Conservation (phyloP, 2,797 vertebrate genomes). For the Darevskia mixta region DNA sequence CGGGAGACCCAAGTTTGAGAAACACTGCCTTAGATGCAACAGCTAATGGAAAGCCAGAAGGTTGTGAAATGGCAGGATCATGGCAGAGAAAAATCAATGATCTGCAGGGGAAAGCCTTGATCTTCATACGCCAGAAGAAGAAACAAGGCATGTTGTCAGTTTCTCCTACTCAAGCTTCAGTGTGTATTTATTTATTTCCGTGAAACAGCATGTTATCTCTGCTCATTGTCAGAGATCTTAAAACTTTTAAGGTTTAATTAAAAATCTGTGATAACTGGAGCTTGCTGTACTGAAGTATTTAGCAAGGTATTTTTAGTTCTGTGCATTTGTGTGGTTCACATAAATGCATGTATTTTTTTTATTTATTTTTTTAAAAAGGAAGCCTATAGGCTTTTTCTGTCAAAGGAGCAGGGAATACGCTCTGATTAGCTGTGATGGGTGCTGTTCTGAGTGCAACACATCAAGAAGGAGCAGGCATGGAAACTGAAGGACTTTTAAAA, state of each 20-base stretch:
- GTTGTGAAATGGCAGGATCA: background rate
- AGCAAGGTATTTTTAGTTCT: constrained; percentile 51
- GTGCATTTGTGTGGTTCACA: constrained; percentile 13
- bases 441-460: constrained; percentile 19
- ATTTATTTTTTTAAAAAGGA: constrained; percentile 19
- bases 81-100: background rate
- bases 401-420: constrained; percentile 30
- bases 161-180: background rate
- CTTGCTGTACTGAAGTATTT: constrained; percentile 42
- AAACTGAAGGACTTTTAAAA: constrained; percentile 9
- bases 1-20: too few relatives aligned
- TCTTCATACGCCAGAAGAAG: background rate
- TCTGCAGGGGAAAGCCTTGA: background rate
- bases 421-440: constrained; percentile 46
- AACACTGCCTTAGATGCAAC: background rate
- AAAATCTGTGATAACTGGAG: constrained; percentile 32
- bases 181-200: background rate
- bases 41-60: background rate
- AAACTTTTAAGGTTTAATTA: constrained; percentile 41
- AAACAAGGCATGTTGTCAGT: background rate
- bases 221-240: background rate
- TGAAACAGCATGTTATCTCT: background rate
- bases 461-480: constrained; percentile 24
- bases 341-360: constrained; percentile 40
- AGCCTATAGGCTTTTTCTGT: constrained; percentile 42